Conservation (phyloP, 2,113 vertebrate species). For the Hydrolagus affinis region DNA sequence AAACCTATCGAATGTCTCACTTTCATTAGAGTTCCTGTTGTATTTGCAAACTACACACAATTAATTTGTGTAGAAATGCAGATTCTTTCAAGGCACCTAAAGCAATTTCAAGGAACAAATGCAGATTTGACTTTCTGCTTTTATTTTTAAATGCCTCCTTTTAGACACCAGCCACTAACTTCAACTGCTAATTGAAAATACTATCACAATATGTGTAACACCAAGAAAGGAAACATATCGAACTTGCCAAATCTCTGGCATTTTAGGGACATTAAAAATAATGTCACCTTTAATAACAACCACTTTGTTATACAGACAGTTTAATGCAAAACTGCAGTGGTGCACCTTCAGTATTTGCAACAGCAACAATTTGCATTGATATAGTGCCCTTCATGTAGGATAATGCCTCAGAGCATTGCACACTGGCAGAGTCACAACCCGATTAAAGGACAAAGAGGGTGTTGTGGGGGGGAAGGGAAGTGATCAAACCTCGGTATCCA, state of each 20-base stretch:
- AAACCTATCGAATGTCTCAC: background rate
- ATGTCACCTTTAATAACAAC: background rate
- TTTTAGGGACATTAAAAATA: background rate
- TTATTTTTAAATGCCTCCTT: background rate
- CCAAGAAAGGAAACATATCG: background rate
- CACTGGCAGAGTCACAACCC: no score
- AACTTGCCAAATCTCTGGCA: background rate
- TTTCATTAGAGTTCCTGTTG: background rate
- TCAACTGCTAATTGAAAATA: background rate
- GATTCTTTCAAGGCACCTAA: background rate
- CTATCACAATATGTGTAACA: background rate
- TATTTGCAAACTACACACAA: background rate
- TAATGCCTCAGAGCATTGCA: no score
- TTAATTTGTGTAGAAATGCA: constrained; percentile 7
- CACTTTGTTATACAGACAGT: background rate
- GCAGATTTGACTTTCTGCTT: background rate
- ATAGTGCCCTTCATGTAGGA: no score
- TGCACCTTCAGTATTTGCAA: background rate
- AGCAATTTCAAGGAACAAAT: background rate
- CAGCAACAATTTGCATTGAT: no score
- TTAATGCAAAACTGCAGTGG: background rate
- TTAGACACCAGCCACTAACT: no score
- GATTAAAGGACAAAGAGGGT: no score
- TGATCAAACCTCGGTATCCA: no score
- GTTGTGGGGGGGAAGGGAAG: no score